These are phyloP conservation scores for Graptemys geographica DNA, from an alignment of 2,797 vertebrate genomes.

Conservation along the genomic window DNA sequence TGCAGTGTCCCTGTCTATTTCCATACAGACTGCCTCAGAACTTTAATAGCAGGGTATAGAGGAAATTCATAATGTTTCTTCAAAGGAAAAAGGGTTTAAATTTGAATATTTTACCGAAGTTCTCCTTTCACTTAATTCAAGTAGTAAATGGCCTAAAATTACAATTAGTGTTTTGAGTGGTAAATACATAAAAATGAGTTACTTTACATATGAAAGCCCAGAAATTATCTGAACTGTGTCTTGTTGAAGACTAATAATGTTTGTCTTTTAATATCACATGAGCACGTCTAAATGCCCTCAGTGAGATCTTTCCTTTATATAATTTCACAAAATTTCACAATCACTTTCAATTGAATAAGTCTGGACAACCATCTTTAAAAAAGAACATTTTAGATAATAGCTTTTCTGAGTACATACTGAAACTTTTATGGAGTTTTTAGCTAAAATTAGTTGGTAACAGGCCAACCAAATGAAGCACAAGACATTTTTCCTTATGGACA, in stretches of 20 bases:
- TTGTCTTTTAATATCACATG: constrained; percentile 51
- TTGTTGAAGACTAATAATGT: constrained; percentile 53
- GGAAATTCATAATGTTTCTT: constrained; percentile 46
- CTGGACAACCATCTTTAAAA: neutral
- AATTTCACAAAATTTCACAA: constrained; percentile 52
- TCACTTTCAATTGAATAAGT: constrained; percentile 40
- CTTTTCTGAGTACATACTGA: neutral
- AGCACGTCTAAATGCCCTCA: constrained; percentile 23
- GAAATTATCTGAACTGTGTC: constrained; percentile 43
- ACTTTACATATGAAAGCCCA: constrained; percentile 66
- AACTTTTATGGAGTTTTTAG: constrained; percentile 37
- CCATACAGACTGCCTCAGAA: constrained; percentile 31
- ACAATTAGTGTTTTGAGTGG: constrained; percentile 58
- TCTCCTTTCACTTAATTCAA: constrained; percentile 13
- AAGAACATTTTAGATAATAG: neutral
- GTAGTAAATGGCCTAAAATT: constrained; percentile 45
- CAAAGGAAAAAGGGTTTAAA: constrained; percentile 56
- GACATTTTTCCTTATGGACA: neutral
- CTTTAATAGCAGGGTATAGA: constrained; percentile 44
- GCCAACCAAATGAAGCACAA: neutral
- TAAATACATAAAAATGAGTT: constrained; percentile 61
- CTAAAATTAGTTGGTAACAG: neutral
- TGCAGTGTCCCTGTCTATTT: constrained; percentile 42
- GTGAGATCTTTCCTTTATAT: constrained; percentile 21
- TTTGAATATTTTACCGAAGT: constrained; percentile 52